Evolutionary conservation across 2,888 invertebrate genomes (phyloP).

Genomic region (Schizotus pectinicornis): DNA sequence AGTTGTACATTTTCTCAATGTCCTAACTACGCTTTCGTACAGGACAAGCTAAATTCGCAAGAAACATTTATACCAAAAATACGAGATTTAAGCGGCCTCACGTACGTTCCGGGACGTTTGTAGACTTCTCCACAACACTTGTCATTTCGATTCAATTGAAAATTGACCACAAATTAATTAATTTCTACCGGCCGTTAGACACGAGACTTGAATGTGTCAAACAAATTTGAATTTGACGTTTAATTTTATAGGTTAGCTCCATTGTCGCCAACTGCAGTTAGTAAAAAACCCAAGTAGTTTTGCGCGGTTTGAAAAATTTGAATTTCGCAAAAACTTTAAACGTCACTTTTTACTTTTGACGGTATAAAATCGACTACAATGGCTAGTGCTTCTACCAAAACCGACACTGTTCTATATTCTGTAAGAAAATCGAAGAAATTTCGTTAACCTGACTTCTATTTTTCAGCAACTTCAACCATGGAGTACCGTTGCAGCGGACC

Average conservation of each 20-base stretch:
- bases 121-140: conserved; percentile 24
- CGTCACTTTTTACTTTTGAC: neutral
- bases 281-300: conserved; percentile 1
- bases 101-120: conserved; percentile 39
- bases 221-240: neutral
- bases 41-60: conserved; percentile 75
- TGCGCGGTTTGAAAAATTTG: neutral
- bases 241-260: conserved; percentile 6
- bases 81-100: conserved; percentile 9
- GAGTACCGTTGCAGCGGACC: conserved; percentile 61
- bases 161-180: neutral
- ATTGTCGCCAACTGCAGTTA: neutral
- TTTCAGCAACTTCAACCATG: conserved; percentile 78
- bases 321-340: too few relatives aligned
- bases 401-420: conserved; percentile 54
- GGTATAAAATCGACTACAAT: neutral
- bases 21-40: too few relatives aligned
- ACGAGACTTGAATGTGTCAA: neutral
- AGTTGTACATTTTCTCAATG: too few relatives aligned
- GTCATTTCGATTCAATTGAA: conserved; percentile 14
- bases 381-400: conserved; percentile 37
- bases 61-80: neutral
- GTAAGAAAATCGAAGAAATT: conserved; percentile 41
- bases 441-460: conserved; percentile 12
- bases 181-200: neutral